phyloP scores from a whole-genome alignment of 2,888 invertebrate species.

The Macrophya annulata region DNA sequence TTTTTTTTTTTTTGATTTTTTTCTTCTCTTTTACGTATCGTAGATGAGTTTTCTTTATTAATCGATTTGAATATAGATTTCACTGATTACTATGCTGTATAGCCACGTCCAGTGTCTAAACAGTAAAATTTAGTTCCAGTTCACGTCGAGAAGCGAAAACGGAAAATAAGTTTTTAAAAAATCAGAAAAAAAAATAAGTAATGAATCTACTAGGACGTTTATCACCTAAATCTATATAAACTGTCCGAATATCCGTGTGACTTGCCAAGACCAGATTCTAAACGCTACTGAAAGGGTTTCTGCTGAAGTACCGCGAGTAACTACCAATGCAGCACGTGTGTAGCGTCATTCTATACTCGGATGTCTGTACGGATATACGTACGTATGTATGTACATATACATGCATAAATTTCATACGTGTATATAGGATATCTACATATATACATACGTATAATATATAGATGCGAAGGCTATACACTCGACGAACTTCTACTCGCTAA shows the following conservation, averaged over 20 bases:
- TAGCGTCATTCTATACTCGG: constrained; percentile 52
- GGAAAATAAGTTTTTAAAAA: background rate
- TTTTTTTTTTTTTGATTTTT: background rate
- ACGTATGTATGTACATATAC: background rate
- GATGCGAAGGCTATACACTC: background rate
- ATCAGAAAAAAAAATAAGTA: background rate
- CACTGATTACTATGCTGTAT: too few species aligned
- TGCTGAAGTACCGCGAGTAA: constrained; percentile 25
- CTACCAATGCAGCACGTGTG: constrained; percentile 39
- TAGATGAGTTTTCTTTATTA: background rate
- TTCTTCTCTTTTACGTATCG: background rate
- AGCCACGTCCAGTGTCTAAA: too few species aligned
- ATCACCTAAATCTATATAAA: background rate
- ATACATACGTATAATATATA: constrained; percentile 1
- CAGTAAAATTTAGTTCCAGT: background rate
- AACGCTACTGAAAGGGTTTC: constrained; percentile 54
- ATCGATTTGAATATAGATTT: background rate
- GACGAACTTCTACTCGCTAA: constrained; percentile 41
- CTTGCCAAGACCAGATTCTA: constrained; percentile 43
- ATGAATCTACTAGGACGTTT: background rate
- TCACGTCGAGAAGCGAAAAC: background rate
- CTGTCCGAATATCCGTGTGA: background rate
- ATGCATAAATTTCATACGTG: background rate
- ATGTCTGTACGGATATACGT: constrained; percentile 9
- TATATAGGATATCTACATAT: background rate